Conservation (phyloP, 2,797 vertebrate species). For the Enteromius treurensis region DNA sequence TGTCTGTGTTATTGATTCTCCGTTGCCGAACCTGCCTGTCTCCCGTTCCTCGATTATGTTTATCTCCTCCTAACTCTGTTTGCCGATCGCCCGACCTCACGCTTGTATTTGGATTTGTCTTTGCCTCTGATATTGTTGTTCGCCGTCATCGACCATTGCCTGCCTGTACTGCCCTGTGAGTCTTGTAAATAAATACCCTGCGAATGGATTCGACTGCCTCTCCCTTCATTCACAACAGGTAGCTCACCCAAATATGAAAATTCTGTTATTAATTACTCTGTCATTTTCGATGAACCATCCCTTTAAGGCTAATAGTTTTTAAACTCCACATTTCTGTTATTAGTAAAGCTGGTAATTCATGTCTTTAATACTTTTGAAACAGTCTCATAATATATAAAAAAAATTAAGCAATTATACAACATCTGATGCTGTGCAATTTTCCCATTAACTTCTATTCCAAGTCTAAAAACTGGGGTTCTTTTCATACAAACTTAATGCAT, state of each 20-base stretch:
- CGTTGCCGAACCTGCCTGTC: too few species aligned
- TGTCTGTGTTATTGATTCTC: too few species aligned
- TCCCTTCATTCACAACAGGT: background rate
- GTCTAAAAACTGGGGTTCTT: background rate
- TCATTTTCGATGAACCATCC: too few species aligned
- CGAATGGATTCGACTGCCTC: too few species aligned
- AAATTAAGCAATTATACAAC: background rate
- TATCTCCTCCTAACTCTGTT: too few species aligned
- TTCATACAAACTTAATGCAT: background rate
- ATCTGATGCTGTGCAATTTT: background rate
- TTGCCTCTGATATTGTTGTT: too few species aligned
- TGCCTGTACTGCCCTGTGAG: too few species aligned
- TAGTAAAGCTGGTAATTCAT: background rate
- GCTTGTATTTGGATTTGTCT: too few species aligned
- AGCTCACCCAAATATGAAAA: background rate
- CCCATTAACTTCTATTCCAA: background rate
- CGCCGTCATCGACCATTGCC: too few species aligned
- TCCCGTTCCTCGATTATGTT: too few species aligned
- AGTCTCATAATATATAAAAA: background rate
- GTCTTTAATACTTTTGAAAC: background rate
- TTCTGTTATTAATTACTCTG: background rate
- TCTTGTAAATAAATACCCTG: too few species aligned
- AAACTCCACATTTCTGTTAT: background rate
- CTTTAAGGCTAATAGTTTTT: background rate
- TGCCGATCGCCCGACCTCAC: too few species aligned